phyloP scores from a whole-genome alignment of 2,113 vertebrate species.

The Natator depressus region DNA sequence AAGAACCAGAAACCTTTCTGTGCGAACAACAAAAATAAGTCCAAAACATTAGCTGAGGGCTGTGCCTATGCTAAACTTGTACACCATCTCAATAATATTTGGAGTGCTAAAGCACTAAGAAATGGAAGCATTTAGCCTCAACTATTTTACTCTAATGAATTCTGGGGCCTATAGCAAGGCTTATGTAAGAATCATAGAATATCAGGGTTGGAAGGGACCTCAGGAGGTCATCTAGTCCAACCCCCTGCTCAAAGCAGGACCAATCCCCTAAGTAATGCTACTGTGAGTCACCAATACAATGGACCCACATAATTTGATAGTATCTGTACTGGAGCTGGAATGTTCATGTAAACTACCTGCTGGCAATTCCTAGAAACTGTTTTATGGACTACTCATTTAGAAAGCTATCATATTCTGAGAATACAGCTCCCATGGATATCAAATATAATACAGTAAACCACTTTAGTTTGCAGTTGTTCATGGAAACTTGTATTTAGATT shows the following conservation, averaged over 20 bases:
- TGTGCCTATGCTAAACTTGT: background rate
- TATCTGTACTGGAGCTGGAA: background rate
- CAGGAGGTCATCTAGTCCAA: too few relatives aligned
- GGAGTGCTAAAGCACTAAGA: background rate
- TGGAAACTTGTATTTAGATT: constrained; percentile 44
- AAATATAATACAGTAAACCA: background rate
- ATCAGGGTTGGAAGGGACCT: too few relatives aligned
- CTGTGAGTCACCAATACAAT: background rate
- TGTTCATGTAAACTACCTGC: background rate
- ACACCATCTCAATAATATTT: background rate
- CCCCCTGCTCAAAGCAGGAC: too few relatives aligned
- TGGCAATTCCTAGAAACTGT: constrained; percentile 5
- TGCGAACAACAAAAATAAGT: background rate
- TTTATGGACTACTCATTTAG: constrained; percentile 36
- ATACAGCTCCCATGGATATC: constrained; percentile 9
- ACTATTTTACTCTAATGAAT: background rate
- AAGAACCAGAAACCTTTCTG: background rate
- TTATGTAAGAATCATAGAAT: background rate
- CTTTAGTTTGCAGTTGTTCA: constrained; percentile 16
- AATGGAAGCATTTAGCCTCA: background rate
- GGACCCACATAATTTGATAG: constrained; percentile 4
- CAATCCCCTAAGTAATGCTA: background rate
- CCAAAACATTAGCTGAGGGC: background rate
- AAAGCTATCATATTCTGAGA: constrained; percentile 38
- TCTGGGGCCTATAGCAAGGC: background rate